A percentile compares a stretch with the other conserved stretches of the same genome.
phyloP scores from a whole-genome alignment of 2,113 vertebrate genomes.

The Ellobius talpinus region DNA sequence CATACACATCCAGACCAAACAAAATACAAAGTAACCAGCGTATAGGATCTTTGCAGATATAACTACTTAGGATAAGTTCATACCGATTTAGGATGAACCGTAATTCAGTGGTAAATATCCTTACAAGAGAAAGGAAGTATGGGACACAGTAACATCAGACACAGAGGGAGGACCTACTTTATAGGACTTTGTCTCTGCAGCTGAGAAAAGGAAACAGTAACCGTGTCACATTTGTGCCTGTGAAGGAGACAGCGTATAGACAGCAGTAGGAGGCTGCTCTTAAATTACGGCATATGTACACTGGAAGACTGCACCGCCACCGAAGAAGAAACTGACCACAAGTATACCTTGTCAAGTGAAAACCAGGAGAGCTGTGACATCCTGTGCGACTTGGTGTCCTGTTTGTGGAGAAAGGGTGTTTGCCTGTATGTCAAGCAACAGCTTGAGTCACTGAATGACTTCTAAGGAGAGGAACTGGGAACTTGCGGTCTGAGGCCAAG shows the following conservation, averaged over 20 bases:
- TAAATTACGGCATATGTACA: not conserved
- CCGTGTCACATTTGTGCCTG: not conserved
- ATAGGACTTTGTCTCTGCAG: not conserved
- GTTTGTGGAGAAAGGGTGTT: not conserved
- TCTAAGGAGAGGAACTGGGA: not conserved
- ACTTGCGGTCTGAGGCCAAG: not conserved
- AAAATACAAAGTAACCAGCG: not conserved
- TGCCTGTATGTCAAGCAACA: not conserved
- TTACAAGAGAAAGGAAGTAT: constrained; percentile 1
- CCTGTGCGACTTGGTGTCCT: not conserved
- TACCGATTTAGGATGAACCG: not conserved
- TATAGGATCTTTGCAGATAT: not conserved
- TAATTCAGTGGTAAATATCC: not conserved
- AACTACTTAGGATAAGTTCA: not conserved
- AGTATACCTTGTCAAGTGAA: not conserved
- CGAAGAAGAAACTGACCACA: not conserved
- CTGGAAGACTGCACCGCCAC: not conserved
- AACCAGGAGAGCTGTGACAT: not conserved
- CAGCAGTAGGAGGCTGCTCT: not conserved
- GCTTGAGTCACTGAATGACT: not conserved
- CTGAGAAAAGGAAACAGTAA: not conserved
- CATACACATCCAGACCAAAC: not conserved
- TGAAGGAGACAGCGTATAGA: not conserved
- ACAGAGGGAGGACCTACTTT: not conserved
- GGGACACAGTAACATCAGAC: not conserved